Evolutionary conservation across 2,888 invertebrate species (phyloP).

Genomic region (Alloplasta piceator): DNA sequence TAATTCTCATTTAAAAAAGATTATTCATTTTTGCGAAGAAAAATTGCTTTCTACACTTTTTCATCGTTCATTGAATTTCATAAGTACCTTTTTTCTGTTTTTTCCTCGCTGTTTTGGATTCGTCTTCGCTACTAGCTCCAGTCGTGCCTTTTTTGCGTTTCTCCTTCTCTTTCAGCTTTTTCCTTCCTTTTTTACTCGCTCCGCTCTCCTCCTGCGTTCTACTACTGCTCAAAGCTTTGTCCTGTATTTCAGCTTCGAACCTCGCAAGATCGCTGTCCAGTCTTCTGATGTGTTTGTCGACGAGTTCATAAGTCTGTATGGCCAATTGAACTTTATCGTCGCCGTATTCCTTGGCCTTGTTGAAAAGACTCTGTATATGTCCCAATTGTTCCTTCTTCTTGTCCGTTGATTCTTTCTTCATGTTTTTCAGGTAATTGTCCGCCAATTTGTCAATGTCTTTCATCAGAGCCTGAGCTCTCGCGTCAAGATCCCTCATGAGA

Average conservation of each 20-base stretch:
- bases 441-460: slow-evolving; percentile 95
- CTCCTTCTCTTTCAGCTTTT: slow-evolving; percentile 88
- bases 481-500: slow-evolving; percentile 97
- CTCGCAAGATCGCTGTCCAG: slow-evolving; percentile 98
- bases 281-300: slow-evolving; percentile 98
- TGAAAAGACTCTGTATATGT: slow-evolving; percentile 94
- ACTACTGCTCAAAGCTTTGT: slow-evolving; percentile 92
- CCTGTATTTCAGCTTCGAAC: slow-evolving; percentile 98
- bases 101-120: slow-evolving; percentile 84
- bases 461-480: slow-evolving; percentile 95
- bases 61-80: too few relatives aligned
- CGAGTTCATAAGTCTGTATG: slow-evolving; percentile 98
- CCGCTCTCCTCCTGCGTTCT: slow-evolving; percentile 88
- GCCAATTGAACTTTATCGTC: slow-evolving; percentile 99
- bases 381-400: slow-evolving; percentile 93
- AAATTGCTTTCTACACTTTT: not conserved
- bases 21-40: not conserved
- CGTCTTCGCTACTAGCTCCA: slow-evolving; percentile 81
- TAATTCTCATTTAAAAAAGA: too few relatives aligned
- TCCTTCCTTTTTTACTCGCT: slow-evolving; percentile 89
- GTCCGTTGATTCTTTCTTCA: slow-evolving; percentile 89
- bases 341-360: slow-evolving; percentile 97
- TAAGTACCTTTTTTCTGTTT: slow-evolving; percentile 85
- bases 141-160: slow-evolving; percentile 85
- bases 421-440: slow-evolving; percentile 90